Conservation (phyloP, 1,140 invertebrate species). For the Pollicipes pollicipes region DNA sequence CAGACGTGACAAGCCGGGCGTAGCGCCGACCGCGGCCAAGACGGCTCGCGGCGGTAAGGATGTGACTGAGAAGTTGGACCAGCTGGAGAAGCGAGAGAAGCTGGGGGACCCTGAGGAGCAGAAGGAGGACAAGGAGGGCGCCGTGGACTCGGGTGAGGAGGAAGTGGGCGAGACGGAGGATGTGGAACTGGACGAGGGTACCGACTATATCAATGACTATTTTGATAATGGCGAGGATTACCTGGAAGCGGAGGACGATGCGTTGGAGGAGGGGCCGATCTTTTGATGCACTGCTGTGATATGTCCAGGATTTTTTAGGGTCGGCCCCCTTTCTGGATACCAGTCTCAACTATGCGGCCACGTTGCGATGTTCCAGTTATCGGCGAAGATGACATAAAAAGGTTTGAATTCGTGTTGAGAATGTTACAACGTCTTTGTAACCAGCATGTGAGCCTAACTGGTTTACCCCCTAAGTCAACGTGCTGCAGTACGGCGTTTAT, state of each 20-base stretch:
- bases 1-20: background rate
- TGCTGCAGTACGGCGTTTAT: too few species aligned
- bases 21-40: slow-evolving; percentile 8
- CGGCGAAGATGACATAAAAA: too few species aligned
- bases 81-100: slow-evolving; percentile 17
- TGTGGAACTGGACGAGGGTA: slow-evolving; percentile 51
- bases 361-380: too few species aligned
- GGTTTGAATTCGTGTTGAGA: too few species aligned
- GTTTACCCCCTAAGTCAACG: too few species aligned
- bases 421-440: too few species aligned
- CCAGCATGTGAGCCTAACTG: too few species aligned
- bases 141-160: slow-evolving; percentile 9
- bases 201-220: slow-evolving; percentile 61
- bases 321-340: too few species aligned
- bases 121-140: slow-evolving; percentile 11
- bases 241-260: slow-evolving; percentile 63
- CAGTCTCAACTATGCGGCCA: too few species aligned
- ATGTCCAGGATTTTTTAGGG: too few species aligned
- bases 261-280: slow-evolving; percentile 49
- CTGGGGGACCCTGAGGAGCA: slow-evolving; percentile 8
- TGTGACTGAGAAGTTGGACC: slow-evolving; percentile 13
- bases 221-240: slow-evolving; percentile 75
- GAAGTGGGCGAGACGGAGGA: slow-evolving; percentile 24
- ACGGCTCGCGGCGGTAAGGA: slow-evolving; percentile 11
- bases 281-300: slow-evolving; percentile 12